Evolutionary conservation across 2,888 invertebrate species (phyloP), one percentile per base, ranked within the genome.

Genomic region (Melangyna quadrimaculata): DNA sequence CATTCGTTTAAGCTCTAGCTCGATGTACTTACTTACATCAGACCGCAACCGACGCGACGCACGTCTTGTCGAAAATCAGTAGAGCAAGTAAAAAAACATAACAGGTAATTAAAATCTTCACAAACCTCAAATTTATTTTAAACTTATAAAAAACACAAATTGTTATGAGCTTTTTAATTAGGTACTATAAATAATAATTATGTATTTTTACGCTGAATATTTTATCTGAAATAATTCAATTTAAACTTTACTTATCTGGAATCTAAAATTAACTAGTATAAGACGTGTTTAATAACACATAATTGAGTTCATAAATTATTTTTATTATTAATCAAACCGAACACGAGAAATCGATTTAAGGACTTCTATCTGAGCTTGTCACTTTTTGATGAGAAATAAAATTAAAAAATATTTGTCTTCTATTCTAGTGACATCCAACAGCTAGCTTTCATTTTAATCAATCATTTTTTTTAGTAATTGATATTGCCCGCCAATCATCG

Each of bases 381-480:
- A 63, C 43, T 10, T 37, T 24, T 40, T 63, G 27, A 10, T 40
- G 57, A 12, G 2, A 19, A 29, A 1, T 17, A 2, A 57, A 57
- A 14, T 32, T 9, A 32, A 57, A 35, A 35, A 37, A 37, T 3
- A 12, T 22, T 37, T 57, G 22, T 59, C 14, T 37, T 55, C 29
- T 55, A 55, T 59, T 59, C 22, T 7, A 40, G 40, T 40, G 24
- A n/a, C 24, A 61, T 27, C 40, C 10, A 27, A 61, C 37, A 29
- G 4, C 24, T 27, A 40, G 9, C 37, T 37, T 61, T 40, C 9
- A 24, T 43, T 63, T 63, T 63, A 63, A 63, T 63, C 63, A 63
- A 63, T 40, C 27, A 61, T 40, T 27, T 63, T n/a, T 63, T 63
- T 63, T 17, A 43, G 63, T 43, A 63, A 63, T 43, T 63, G 63